A percentile compares a stretch with the other conserved stretches of the same genome.
Evolutionary conservation across 1,140 invertebrate species (phyloP).

Genomic region (Drosophila truncata): DNA sequence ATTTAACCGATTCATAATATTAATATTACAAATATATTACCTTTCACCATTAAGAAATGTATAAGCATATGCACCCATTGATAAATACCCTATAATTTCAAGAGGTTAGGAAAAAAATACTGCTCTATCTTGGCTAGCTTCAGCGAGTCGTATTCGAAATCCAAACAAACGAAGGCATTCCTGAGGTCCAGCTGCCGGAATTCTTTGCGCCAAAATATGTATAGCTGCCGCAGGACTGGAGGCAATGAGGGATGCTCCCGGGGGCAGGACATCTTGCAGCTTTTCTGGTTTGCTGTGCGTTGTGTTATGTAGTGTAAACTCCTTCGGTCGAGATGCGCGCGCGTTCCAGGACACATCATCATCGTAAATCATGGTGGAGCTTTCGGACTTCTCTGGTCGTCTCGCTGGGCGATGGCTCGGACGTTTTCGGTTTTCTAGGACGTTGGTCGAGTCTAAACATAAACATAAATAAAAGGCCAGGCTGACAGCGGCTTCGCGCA

Average conservation of each 20-base stretch:
- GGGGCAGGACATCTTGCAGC: slow-evolving; percentile 42
- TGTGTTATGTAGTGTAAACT: slow-evolving; percentile 27
- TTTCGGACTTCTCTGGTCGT: slow-evolving; percentile 59
- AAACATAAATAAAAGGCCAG: slow-evolving; percentile 78
- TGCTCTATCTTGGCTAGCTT: slow-evolving; percentile 10
- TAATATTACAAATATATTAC: not conserved
- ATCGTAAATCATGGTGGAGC: slow-evolving; percentile 81
- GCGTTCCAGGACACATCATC: slow-evolving; percentile 75
- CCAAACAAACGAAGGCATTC: slow-evolving; percentile 37
- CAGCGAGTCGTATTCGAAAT: slow-evolving; percentile 13
- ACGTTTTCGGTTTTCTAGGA: slow-evolving; percentile 60
- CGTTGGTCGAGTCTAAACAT: slow-evolving; percentile 72
- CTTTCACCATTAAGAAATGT: not conserved
- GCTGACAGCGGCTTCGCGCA: slow-evolving; percentile 72
- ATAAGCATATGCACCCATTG: not conserved
- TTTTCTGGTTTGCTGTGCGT: slow-evolving; percentile 19
- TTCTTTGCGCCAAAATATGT: slow-evolving; percentile 50
- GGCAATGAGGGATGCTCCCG: not conserved
- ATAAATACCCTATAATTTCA: not conserved
- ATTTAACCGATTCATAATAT: not conserved
- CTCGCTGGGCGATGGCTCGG: slow-evolving; percentile 46
- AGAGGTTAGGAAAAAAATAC: not conserved
- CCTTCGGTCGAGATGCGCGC: slow-evolving; percentile 54
- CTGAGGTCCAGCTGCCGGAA: slow-evolving; percentile 43
- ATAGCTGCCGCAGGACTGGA: slow-evolving; percentile 23